phyloP scores from a whole-genome alignment of 2,888 invertebrate species.

The Torymus aiolomorphi region DNA sequence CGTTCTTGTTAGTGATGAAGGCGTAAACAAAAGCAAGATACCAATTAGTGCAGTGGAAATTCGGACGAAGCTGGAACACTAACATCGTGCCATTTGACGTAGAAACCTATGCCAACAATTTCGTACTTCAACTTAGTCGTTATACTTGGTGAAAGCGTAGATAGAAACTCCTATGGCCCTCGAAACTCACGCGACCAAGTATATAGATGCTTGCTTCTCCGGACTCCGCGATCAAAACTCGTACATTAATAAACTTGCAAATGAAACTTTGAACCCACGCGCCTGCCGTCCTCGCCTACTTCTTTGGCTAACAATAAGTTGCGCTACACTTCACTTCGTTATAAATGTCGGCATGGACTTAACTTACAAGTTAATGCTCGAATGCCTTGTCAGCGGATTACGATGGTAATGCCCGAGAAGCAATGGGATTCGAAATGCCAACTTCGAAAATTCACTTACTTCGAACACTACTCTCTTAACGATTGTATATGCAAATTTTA shows the following conservation, averaged over 20 bases:
- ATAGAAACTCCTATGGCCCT: slow-evolving; percentile 52
- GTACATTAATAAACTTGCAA: slow-evolving; percentile 58
- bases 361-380: slow-evolving; percentile 24
- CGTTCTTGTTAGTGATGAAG: neutral
- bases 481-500: too few relatives aligned
- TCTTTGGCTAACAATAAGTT: slow-evolving; percentile 53
- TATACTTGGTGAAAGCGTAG: slow-evolving; percentile 47
- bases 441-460: neutral
- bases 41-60: slow-evolving; percentile 46
- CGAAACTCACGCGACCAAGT: slow-evolving; percentile 49
- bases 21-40: slow-evolving; percentile 39
- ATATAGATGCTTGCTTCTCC: slow-evolving; percentile 29
- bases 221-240: slow-evolving; percentile 54
- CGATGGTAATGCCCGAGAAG: slow-evolving; percentile 15
- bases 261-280: slow-evolving; percentile 53
- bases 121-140: slow-evolving; percentile 52
- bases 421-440: slow-evolving; percentile 2
- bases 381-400: slow-evolving; percentile 37
- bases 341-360: slow-evolving; percentile 12
- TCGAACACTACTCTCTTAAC: too few relatives aligned
- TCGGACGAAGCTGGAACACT: slow-evolving; percentile 23
- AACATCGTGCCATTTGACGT: slow-evolving; percentile 47
- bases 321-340: slow-evolving; percentile 38
- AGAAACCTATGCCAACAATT: slow-evolving; percentile 56
- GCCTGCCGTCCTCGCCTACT: slow-evolving; percentile 14